Conservation (phyloP, 2,888 invertebrate genomes). For the Lingula anatina region DNA sequence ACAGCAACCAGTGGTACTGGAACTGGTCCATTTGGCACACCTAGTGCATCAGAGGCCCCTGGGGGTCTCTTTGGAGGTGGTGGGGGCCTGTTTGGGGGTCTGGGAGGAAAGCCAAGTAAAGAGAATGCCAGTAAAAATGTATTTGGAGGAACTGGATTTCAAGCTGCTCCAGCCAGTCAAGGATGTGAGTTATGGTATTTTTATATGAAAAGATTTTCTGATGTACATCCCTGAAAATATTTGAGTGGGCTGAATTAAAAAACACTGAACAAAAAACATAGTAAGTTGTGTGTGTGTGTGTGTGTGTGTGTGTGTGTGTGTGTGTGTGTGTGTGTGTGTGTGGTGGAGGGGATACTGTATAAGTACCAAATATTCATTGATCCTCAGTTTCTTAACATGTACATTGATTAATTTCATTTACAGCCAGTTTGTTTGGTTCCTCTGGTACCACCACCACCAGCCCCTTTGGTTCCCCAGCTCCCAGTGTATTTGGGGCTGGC, state of each 20-base stretch:
- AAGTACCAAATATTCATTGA: no score
- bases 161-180: constrained; percentile 3
- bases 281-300: no score
- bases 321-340: no score
- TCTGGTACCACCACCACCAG: constrained; percentile 9
- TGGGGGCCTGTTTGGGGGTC: constrained; percentile 30
- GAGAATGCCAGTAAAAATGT: constrained; percentile 51
- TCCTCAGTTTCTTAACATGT: not conserved
- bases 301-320: no score
- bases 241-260: no score
- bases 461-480: not conserved
- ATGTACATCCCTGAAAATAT: no score
- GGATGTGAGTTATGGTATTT: constrained; percentile 7
- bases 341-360: no score
- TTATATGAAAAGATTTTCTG: constrained; percentile 4
- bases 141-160: constrained; percentile 35
- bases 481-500: constrained; percentile 1
- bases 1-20: constrained; percentile 8
- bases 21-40: constrained; percentile 7
- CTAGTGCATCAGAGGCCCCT: no score
- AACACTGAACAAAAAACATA: no score
- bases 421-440: constrained; percentile 10
- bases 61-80: no score
- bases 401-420: not conserved
- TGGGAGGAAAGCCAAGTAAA: constrained; percentile 48